Conservation (phyloP, 1,140 invertebrate species). For the Carcinoscorpius rotundicauda region DNA sequence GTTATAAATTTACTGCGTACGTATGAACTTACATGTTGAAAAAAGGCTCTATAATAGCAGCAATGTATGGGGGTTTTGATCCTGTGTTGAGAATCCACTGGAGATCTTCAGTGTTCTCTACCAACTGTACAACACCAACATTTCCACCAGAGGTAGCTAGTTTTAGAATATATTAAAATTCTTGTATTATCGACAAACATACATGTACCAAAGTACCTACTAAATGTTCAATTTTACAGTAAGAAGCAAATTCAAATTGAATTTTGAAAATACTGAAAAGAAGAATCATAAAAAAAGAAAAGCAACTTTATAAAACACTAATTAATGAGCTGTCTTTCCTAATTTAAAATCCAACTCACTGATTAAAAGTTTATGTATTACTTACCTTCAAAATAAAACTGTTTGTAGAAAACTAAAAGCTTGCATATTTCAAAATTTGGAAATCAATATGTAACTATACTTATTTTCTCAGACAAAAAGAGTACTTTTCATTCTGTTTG, state of each 20-base stretch:
- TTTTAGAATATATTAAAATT: constrained; percentile 20
- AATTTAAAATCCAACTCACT: too few species aligned
- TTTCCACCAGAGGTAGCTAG: constrained; percentile 53
- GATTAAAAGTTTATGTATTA: too few species aligned
- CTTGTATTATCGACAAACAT: neutral
- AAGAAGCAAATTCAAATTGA: neutral
- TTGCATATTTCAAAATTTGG: too few species aligned
- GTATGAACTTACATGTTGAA: constrained; percentile 34
- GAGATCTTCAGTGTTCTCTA: constrained; percentile 48
- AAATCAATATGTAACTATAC: too few species aligned
- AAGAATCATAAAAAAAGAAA: constrained; percentile 14
- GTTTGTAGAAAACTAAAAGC: too few species aligned
- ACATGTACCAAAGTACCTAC: neutral
- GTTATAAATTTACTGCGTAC: neutral
- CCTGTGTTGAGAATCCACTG: constrained; percentile 55
- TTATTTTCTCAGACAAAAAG: too few species aligned
- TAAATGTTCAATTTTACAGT: neutral
- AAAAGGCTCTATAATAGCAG: constrained; percentile 27
- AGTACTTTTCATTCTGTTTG: too few species aligned
- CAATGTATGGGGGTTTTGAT: constrained; percentile 36
- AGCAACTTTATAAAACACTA: neutral
- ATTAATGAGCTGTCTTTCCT: neutral
- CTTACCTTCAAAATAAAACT: too few species aligned
- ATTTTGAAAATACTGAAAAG: neutral
- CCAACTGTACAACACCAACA: constrained; percentile 67